These are phyloP conservation scores for Manacus vitellinus DNA, from an alignment of 2,113 vertebrate genomes.

Conservation along the genomic window DNA sequence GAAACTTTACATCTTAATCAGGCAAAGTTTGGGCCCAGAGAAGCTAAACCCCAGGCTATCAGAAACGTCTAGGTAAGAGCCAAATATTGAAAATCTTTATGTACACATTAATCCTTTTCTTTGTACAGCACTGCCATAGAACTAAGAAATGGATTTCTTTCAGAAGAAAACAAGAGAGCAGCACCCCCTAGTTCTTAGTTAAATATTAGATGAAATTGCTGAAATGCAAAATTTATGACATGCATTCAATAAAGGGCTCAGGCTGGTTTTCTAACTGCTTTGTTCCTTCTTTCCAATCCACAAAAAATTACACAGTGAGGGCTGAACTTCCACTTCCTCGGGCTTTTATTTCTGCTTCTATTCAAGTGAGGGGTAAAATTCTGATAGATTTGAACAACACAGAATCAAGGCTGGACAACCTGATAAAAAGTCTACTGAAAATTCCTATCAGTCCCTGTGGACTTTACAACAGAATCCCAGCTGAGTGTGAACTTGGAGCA, in stretches of 20 bases:
- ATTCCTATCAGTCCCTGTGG: not conserved
- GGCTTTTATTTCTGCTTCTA: not conserved
- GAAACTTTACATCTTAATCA: not conserved
- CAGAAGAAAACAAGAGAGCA: not conserved
- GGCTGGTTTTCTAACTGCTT: not conserved
- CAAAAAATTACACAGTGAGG: not conserved
- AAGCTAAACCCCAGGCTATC: not conserved
- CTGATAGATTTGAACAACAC: not conserved
- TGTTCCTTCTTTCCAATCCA: not conserved
- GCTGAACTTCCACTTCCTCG: not conserved
- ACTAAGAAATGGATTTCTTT: not conserved
- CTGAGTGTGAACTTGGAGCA: not conserved
- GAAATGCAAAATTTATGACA: not conserved
- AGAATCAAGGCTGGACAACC: not conserved
- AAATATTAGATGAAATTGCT: not conserved
- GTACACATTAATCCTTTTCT: not conserved
- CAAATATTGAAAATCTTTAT: not conserved
- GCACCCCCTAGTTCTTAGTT: not conserved
- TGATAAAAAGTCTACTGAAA: not conserved
- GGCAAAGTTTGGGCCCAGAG: not conserved
- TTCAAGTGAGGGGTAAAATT: not conserved
- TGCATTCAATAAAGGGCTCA: not conserved
- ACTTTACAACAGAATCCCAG: not conserved
- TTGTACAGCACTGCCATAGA: not conserved
- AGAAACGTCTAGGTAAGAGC: not conserved